Evolutionary conservation across 37 sponge, comb jelly and placozoan genomes (phyloP).

Genomic region (Chondrilla cf. caribensis): DNA sequence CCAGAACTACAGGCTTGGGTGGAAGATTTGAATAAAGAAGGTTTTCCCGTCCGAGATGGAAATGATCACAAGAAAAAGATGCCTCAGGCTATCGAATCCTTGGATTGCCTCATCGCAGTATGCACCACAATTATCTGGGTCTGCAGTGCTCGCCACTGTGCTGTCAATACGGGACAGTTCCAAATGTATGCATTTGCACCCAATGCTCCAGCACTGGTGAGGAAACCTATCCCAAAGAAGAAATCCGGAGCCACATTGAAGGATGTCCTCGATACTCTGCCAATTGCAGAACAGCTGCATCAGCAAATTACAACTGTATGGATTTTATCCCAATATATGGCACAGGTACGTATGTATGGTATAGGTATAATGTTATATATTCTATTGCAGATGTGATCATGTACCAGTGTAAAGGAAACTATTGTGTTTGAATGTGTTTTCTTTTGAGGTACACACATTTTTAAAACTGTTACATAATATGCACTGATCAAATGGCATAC

Average conservation of each 20-base stretch:
- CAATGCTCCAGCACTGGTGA: constrained; percentile 61
- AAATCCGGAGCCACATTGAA: constrained; percentile 42
- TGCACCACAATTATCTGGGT: constrained; percentile 70
- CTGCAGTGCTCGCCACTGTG: constrained; percentile 49
- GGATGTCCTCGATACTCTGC: constrained; percentile 40
- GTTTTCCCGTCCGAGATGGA: constrained; percentile 20
- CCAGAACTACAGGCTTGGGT: constrained; percentile 42
- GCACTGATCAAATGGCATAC: too few relatives aligned
- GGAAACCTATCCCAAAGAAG: constrained; percentile 44
- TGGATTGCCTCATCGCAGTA: constrained; percentile 39
- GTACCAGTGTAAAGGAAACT: too few relatives aligned
- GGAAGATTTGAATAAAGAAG: constrained; percentile 29
- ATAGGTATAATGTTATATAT: neutral
- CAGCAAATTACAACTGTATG: neutral
- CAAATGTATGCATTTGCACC: constrained; percentile 56
- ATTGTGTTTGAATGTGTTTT: too few relatives aligned
- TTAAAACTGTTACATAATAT: too few relatives aligned
- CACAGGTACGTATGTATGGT: too few relatives aligned
- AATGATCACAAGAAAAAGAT: constrained; percentile 29
- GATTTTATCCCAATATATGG: constrained; percentile 3
- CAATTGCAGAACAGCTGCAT: constrained; percentile 11
- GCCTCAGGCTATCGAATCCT: constrained; percentile 24
- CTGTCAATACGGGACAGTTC: constrained; percentile 81
- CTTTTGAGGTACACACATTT: too few relatives aligned
- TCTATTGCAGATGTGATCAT: too few relatives aligned